phyloP scores from a whole-genome alignment of 2,113 vertebrate genomes.

The Hiodon tergisus region DNA sequence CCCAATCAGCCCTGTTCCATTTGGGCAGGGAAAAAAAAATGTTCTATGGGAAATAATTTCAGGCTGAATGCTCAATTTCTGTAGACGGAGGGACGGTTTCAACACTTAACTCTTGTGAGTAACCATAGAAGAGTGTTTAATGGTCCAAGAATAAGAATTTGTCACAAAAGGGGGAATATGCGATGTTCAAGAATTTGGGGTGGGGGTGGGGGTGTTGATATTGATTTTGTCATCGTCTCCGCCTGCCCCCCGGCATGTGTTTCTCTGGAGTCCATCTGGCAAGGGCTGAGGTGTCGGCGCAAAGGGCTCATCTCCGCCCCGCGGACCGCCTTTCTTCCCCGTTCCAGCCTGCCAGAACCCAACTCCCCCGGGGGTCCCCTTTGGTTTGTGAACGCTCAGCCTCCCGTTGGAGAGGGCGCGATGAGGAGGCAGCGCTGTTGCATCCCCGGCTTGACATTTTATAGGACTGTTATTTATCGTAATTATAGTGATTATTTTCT shows the following conservation, averaged over 20 bases:
- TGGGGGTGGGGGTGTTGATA: slow-evolving; percentile 10
- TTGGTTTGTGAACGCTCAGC: too few species aligned
- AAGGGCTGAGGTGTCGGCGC: not conserved
- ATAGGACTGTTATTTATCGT: not conserved
- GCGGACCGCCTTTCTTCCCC: not conserved
- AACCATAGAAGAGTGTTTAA: slow-evolving; percentile 28
- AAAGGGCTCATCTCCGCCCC: not conserved
- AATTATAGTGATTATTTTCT: not conserved
- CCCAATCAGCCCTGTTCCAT: slow-evolving; percentile 30
- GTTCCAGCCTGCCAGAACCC: not conserved
- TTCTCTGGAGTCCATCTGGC: not conserved
- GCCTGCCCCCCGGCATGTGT: not conserved
- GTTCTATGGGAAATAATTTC: not conserved
- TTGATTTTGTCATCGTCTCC: slow-evolving; percentile 10
- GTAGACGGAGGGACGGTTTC: not conserved
- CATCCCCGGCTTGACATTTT: not conserved
- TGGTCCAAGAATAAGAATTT: slow-evolving; percentile 23
- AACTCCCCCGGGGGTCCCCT: too few species aligned
- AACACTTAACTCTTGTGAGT: not conserved
- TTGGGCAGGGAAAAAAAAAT: slow-evolving; percentile 30
- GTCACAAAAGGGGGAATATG: slow-evolving; percentile 27
- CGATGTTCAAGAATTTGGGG: slow-evolving; percentile 20
- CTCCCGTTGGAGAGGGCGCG: not conserved
- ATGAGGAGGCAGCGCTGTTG: not conserved
- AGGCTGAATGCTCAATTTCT: slow-evolving; percentile 6